Base-by-base conservation (phyloP, 1,140 invertebrate species). In the Calliopsis andreniformis region DNA sequence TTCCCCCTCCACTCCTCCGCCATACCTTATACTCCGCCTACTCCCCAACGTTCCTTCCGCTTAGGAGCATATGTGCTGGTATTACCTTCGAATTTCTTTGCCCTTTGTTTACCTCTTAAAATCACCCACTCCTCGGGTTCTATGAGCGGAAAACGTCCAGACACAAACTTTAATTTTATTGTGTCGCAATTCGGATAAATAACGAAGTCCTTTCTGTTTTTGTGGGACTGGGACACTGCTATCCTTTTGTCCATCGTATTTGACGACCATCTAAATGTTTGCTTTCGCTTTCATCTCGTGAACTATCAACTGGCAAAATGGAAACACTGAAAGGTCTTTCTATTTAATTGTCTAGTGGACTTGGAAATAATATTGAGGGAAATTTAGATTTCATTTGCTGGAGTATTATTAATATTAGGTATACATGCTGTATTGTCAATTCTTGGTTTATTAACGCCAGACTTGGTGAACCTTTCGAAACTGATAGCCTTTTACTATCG, bases 231-330 rank as follows among this genome's bases (percentile, higher is more conserved):
- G n/a, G 77, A 61, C 77, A 43, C 78, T 28, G 28, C 28, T 28
- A 20, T 53, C 56, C 43, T n/a, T 20, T 59, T 61, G 45, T 25
- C 42, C 35, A 12, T 35, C 47, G 39, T 47, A 30, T 77, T 61
- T 69, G 66, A 32, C 45, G 71, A 73, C 75, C 77, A 82, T 76
- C 73, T 62, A 85, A 85, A 85, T 86, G 82, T 86, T 86, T 80
- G 75, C 75, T 71, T 77, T 51, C 35, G 59, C 49, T 42, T 64
- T 75, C 64, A 5, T 10, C 35, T 16, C 28, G 42, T 39, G 47
- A 70, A 70, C 67, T 53, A 35, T 42, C 25, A 5, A 16, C 23
- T 35, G 14, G n/a, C n/a, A n/a, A n/a, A n/a, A n/a, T n/a, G n/a
- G n/a, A n/a, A n/a, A n/a, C n/a, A n/a, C n/a, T n/a, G n/a, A n/a